These are phyloP conservation scores for Ceramica pisi DNA, from an alignment of 2,888 invertebrate species.

Conservation along the genomic window DNA sequence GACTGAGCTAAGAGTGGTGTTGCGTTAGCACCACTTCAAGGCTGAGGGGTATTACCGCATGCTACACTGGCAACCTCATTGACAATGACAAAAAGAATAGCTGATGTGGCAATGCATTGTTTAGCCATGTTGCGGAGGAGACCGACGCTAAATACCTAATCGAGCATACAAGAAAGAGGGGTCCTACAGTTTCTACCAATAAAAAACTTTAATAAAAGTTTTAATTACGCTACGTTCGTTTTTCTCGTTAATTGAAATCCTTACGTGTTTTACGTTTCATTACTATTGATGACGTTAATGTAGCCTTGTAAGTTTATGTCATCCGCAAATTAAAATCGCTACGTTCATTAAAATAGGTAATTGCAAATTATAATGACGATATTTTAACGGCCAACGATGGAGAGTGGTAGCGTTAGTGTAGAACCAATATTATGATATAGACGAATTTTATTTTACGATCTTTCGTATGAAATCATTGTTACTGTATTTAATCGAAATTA, in stretches of 20 bases:
- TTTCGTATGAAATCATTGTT: constrained; percentile 15
- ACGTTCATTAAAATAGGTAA: constrained; percentile 23
- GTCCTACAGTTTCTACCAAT: neutral
- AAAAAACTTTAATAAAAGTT: constrained; percentile 14
- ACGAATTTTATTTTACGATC: neutral
- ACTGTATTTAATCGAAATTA: constrained; percentile 2
- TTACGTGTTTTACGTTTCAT: constrained; percentile 20
- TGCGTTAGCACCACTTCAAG: constrained; percentile 46
- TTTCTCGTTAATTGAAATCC: neutral
- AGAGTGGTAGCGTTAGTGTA: constrained; percentile 7
- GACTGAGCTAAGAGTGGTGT: constrained; percentile 33
- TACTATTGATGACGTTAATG: constrained; percentile 28
- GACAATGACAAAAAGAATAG: constrained; percentile 45
- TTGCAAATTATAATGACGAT: constrained; percentile 25
- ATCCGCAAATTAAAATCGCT: constrained; percentile 25
- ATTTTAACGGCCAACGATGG: constrained; percentile 8
- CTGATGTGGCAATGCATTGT: constrained; percentile 46
- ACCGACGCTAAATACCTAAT: constrained; percentile 43
- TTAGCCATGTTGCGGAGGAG: constrained; percentile 24
- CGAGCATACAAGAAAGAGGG: neutral
- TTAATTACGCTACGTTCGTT: constrained; percentile 11
- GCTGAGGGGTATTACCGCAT: constrained; percentile 44
- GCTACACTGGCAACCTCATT: constrained; percentile 19
- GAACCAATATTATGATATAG: constrained; percentile 8
- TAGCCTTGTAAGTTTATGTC: constrained; percentile 13